Evolutionary conservation across 2,113 vertebrate species (phyloP).

Genomic region (Dipodomys spectabilis): DNA sequence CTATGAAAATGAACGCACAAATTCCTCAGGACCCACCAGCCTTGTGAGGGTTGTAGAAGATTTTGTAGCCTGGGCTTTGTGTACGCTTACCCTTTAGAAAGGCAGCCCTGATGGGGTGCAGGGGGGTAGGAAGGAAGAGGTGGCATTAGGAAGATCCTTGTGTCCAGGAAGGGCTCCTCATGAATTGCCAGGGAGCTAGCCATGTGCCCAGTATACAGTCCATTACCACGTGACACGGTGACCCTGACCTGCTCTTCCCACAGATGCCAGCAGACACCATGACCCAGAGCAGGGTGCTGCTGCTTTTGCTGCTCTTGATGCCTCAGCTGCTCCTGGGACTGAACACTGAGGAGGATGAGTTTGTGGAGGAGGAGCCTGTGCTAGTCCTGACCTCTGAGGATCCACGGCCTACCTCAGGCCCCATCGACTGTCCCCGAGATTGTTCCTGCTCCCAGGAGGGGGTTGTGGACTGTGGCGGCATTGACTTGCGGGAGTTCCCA

Average conservation of each 20-base stretch:
- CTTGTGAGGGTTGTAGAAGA: neutral
- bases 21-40: neutral
- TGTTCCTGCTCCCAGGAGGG: slow-evolving; percentile 93
- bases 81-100: neutral
- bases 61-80: neutral
- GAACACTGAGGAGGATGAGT: slow-evolving; percentile 81
- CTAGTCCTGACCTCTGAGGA: slow-evolving; percentile 68
- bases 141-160: neutral
- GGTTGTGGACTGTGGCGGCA: slow-evolving; percentile 94
- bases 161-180: accelerated
- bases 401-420: slow-evolving; percentile 25
- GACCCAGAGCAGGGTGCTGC: slow-evolving; percentile 77
- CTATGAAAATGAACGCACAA: neutral
- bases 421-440: slow-evolving; percentile 88
- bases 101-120: neutral
- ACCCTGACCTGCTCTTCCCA: neutral
- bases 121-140: neutral
- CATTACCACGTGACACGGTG: neutral
- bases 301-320: slow-evolving; percentile 81
- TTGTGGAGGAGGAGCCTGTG: slow-evolving; percentile 77
- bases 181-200: neutral
- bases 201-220: neutral
- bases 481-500: slow-evolving; percentile 94
- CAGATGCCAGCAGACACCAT: slow-evolving; percentile 75
- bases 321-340: slow-evolving; percentile 73